Evolutionary conservation across 2,113 vertebrate genomes (phyloP).

Genomic region (Condylura cristata): DNA sequence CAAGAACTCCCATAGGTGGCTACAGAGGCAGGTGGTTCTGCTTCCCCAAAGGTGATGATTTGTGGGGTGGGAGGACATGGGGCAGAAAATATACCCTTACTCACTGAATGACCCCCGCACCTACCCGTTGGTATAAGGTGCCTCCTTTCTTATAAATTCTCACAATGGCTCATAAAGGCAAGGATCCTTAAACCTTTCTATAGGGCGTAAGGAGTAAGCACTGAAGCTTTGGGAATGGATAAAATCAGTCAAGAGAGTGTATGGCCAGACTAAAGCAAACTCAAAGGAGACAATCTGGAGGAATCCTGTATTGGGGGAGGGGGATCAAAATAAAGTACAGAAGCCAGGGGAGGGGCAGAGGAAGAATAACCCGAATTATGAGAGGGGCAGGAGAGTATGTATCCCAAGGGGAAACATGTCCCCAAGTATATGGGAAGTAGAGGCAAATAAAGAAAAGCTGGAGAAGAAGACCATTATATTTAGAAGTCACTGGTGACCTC

Average conservation of each 20-base stretch:
- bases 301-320: neutral
- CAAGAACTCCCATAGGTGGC: neutral
- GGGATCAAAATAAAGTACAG: neutral
- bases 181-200: neutral
- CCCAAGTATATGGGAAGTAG: neutral
- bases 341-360: neutral
- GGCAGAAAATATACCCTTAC: neutral
- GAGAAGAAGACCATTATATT: neutral
- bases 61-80: neutral
- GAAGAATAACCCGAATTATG: neutral
- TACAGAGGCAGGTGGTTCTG: neutral
- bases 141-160: neutral
- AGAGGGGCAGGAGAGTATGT: neutral
- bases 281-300: neutral
- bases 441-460: neutral
- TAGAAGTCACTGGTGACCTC: neutral
- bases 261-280: neutral
- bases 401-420: neutral
- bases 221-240: neutral
- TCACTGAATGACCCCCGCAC: neutral
- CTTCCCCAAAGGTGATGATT: slow-evolving; percentile 1
- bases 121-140: neutral
- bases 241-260: neutral
- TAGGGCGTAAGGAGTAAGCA: neutral
- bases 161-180: neutral